Evolutionary conservation across 2,797 vertebrate genomes (phyloP), one percentile per base, ranked within the genome.

Genomic region (Helicolenus hilgendorfi): DNA sequence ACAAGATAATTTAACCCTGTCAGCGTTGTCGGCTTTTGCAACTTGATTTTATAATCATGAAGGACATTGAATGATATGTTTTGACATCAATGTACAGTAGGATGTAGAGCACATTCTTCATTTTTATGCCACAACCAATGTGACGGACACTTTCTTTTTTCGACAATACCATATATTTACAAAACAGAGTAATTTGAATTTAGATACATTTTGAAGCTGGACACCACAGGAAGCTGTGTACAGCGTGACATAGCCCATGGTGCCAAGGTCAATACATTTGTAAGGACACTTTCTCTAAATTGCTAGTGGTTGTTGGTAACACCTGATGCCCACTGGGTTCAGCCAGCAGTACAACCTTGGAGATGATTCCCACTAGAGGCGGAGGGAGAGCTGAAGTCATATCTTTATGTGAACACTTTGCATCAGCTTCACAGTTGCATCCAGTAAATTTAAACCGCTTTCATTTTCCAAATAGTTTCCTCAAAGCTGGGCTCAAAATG

Each of bases 271-370:
- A 85, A 31, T 72, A n/a, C 69, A 67, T 82, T 83, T 84, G 79
- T 70, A 79, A 62, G 53, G 35, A 71, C 75, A 71, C 45, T 49
- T 73, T 81, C 77, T 83, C 41, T n/a, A 72, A 88, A 86, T 83
- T 83, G 89, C 29, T 80, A 49, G 73, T 65, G 60, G 68, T 31
- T 77, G 73, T 68, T 72, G 76, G 68, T 9, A 45, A 69, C 88
- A 92, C 82, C 85, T 88, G 81, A 75, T 88, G 87, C 77, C 86
- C 76, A 56, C 36, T 45, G 65, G 76, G 78, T 72, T 79, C 79
- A 80, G 22, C 8, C 53, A 49, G 60, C 29, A 64, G 55, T 53
- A 14, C 65, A 74, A 31, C 67, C 73, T 67, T 82, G 49, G 55
- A 75, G 67, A 80, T 15, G 7, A 81, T 35, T 72, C 63, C 26